These are phyloP conservation scores for Sorex maritimensis DNA, from an alignment of 2,797 vertebrate genomes.

Conservation along the genomic window DNA sequence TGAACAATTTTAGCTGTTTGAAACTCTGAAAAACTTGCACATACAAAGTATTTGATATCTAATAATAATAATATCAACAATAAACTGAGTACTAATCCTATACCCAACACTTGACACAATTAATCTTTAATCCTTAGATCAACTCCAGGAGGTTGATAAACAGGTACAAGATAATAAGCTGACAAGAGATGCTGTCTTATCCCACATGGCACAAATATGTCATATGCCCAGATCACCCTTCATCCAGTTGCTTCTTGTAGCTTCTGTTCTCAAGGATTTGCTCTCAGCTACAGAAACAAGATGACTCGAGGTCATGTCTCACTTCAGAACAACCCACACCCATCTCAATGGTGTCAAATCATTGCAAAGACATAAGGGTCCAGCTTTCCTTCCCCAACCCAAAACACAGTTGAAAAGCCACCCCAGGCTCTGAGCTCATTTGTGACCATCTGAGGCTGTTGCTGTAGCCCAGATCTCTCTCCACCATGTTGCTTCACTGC, in stretches of 20 bases:
- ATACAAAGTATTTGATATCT: slow-evolving; percentile 42
- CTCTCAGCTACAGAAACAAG: not conserved
- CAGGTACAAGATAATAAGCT: not conserved
- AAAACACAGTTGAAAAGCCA: not conserved
- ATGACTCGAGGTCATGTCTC: not conserved
- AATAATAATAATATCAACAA: slow-evolving; percentile 6
- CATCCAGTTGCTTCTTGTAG: not conserved
- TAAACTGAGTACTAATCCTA: not conserved
- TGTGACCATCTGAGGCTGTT: not conserved
- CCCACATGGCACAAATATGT: not conserved
- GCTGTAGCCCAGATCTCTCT: not conserved
- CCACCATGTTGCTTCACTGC: no score
- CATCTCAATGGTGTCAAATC: not conserved
- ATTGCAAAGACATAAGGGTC: not conserved
- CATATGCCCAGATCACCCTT: not conserved
- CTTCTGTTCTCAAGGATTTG: not conserved
- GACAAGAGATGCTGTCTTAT: not conserved
- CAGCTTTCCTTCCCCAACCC: not conserved
- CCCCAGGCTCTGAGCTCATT: not conserved
- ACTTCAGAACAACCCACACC: not conserved
- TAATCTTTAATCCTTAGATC: not conserved
- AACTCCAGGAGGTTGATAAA: slow-evolving; percentile 19
- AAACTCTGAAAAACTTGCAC: slow-evolving; percentile 33
- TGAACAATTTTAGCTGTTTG: slow-evolving; percentile 26
- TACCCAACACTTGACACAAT: not conserved